Base-by-base conservation (phyloP, 2,797 vertebrate genomes). In the Hippoglossus hippoglossus region DNA sequence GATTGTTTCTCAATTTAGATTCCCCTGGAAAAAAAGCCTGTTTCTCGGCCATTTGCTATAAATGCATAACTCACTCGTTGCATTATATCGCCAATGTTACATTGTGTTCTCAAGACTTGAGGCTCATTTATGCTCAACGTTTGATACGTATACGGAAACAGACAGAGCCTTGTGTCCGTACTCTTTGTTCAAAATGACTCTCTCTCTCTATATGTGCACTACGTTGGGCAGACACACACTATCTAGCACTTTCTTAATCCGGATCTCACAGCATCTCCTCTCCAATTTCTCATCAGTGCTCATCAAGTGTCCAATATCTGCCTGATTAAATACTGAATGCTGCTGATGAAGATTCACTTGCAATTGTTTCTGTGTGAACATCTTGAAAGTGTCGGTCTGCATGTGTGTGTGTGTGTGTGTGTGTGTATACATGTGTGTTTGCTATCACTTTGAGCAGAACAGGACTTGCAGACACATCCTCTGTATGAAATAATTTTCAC, bases 271-370 rank as follows among this genome's bases (percentile, higher is more conserved):
- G 41, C 16, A 4, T 15, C 13, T 47, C 46, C 25, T 21, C 58
- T 54, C 18, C 41, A 47, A 47, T 55, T 10, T 56, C 31, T 24
- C 28, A 63, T 57, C 18, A 54, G 1, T 41, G 28, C 22, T 24
- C 31, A 61, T 60, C 44, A 60, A 67, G 52, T 5, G 10, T 4
- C 25, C 34, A n/a, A 18, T 55, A 51, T 63, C 13, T 26, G 16
- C 51, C 47, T 71, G 18, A 62, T 71, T 50, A 28, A 24, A 59
- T 36, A 24, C n/a, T 31, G 47, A 59, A 16, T 25, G 34, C 46
- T 28, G 6, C 57, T 52, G 47, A 56, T 57, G 36, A 66, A 18
- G 60, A 52, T 44, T 47, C 53, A 53, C 66, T 51, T 44, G 36
- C 22, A 59, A 65, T 13, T 57, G 50, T 65, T 41, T 77, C 50